phyloP scores from a whole-genome alignment of 1,140 invertebrate genomes.

The Drosophila nebulosa region DNA sequence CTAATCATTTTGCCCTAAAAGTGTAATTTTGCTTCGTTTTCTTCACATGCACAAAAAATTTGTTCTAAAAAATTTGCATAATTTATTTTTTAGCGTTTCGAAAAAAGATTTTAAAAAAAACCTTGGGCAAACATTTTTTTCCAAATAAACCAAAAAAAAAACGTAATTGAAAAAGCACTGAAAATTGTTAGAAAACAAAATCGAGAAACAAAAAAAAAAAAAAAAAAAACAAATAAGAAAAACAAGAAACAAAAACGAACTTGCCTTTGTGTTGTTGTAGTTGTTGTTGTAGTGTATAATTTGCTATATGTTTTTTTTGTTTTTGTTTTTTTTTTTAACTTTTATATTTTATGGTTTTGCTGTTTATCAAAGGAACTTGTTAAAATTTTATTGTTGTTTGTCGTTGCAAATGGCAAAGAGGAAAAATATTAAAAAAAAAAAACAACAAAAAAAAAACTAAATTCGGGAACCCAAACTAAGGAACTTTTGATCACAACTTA shows the following conservation, averaged over 20 bases:
- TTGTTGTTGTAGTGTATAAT: slow-evolving; percentile 53
- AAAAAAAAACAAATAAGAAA: slow-evolving; percentile 2
- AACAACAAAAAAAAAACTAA: slow-evolving; percentile 49
- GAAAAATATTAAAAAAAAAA: too few species aligned
- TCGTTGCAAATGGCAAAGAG: slow-evolving; percentile 64
- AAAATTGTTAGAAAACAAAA: background rate
- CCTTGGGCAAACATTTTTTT: slow-evolving; percentile 40
- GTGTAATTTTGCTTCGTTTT: background rate
- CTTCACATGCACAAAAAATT: background rate
- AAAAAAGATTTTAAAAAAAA: slow-evolving; percentile 7
- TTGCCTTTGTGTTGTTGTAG: slow-evolving; percentile 22
- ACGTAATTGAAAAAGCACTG: slow-evolving; percentile 34
- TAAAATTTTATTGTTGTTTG: slow-evolving; percentile 63
- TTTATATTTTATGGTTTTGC: slow-evolving; percentile 24
- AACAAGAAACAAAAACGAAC: slow-evolving; percentile 19
- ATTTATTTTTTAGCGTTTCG: slow-evolving; percentile 35
- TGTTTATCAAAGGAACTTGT: slow-evolving; percentile 69
- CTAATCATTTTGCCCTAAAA: background rate
- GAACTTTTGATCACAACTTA: slow-evolving; percentile 80
- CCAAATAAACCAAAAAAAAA: background rate
- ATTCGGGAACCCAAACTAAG: slow-evolving; percentile 75
- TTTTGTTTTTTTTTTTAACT: slow-evolving; percentile 17
- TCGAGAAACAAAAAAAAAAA: background rate
- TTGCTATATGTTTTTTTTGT: slow-evolving; percentile 51
- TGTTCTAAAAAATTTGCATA: slow-evolving; percentile 61